These are phyloP conservation scores for Drosophila suboccidentalis DNA, from an alignment of 2,888 invertebrate species.

Conservation along the genomic window DNA sequence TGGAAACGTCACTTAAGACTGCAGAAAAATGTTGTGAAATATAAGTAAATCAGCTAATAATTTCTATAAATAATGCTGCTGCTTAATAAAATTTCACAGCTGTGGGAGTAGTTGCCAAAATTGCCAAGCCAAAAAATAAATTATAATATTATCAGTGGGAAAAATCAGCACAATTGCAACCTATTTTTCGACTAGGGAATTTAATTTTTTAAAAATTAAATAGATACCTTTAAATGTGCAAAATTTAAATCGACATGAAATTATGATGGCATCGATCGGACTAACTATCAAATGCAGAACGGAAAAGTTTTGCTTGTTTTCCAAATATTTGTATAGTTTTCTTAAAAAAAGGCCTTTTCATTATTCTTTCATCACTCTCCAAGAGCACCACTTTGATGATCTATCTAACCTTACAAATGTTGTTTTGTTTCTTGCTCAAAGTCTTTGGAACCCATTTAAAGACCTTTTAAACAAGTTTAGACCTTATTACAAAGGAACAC, in stretches of 20 bases:
- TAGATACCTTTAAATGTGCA: no score
- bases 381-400: no score
- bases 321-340: no score
- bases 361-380: not conserved
- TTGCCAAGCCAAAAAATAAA: not conserved
- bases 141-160: not conserved
- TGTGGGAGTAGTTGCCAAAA: not conserved
- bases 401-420: not conserved
- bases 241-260: no score
- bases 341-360: no score
- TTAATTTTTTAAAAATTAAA: no score
- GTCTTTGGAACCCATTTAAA: not conserved
- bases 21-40: not conserved
- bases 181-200: no score
- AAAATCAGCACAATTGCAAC: not conserved
- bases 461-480: conserved; percentile 16
- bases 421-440: not conserved
- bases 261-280: no score
- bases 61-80: not conserved
- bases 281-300: no score
- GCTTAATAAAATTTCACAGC: not conserved
- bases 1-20: not conserved
- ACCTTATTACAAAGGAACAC: conserved; percentile 3
- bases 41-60: not conserved
- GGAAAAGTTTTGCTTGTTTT: not conserved